A percentile compares a stretch with the other conserved stretches of the same genome.
These are phyloP conservation scores for Patella depressa DNA, from an alignment of 2,888 invertebrate species.

Conservation along the genomic window DNA sequence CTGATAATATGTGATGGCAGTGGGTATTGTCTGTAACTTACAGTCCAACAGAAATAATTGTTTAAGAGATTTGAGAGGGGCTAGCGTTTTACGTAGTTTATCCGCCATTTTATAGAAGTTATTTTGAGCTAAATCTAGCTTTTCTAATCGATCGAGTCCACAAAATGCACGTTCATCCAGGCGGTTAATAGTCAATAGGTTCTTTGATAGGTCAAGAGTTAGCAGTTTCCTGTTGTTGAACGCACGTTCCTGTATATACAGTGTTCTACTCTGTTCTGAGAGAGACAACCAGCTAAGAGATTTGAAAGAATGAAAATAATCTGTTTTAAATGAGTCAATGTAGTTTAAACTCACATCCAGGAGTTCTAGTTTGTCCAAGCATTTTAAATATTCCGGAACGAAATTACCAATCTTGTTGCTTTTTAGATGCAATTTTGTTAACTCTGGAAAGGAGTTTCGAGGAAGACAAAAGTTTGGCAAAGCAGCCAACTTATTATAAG, in stretches of 20 bases:
- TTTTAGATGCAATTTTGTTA: not conserved
- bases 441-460: not conserved
- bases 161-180: not conserved
- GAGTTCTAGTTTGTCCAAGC: not conserved
- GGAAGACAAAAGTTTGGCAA: not conserved
- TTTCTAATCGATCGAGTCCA: not conserved
- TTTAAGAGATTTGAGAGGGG: not conserved
- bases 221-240: not conserved
- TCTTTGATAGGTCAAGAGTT: not conserved
- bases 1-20: not conserved
- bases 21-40: not conserved
- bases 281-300: not conserved
- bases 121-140: not conserved
- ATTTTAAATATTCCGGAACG: not conserved
- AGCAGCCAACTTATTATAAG: not conserved
- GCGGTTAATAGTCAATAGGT: not conserved
- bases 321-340: not conserved
- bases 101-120: not conserved
- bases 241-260: not conserved
- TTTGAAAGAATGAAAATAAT: not conserved
- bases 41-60: not conserved
- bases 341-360: not conserved
- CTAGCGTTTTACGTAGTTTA: not conserved
- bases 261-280: not conserved
- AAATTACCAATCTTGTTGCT: not conserved